Evolutionary conservation across 2,113 vertebrate species (phyloP), one percentile per base, ranked within the genome.

Genomic region (Tetrao urogallus): DNA sequence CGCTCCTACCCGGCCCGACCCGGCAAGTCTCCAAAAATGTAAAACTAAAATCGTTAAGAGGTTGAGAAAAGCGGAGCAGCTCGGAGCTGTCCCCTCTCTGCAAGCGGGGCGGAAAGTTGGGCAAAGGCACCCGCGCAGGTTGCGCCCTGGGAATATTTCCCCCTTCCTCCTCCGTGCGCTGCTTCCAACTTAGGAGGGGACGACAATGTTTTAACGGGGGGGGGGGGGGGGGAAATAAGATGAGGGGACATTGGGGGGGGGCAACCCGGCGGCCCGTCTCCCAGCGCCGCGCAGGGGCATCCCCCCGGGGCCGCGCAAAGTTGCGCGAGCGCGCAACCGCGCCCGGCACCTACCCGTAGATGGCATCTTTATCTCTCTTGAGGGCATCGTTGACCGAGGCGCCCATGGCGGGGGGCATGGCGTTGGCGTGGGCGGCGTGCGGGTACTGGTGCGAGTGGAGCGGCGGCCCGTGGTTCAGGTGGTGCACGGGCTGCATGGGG

Each of bases 341-440:
- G 5, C 43, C 45, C 84, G 47, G 96, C 97, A 98, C 98, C 96
- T 98, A 99, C 99, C 99, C 99, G 98, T 99, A 99, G 98, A 99
- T 99, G 97, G 99, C 97, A 98, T 99, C 99, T 98, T 99, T 99
- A 98, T 99, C 99, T 98, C 99, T 99, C 98, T 99, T 99, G 97
- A 99, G 98, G 96, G 99, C 99, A 97, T 99, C 99, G 97, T 99
- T 99, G 97, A 99, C 99, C 19, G 99, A 99, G 97, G 99, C 98
- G 95, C 99, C 99, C 99, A 99, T 99, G 95, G 98, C 98, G 94
- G 99, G 99, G 89, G 99, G 98, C 99, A 99, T 99, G 97, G 98
- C 98, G 98, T 99, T 99, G 98, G 98, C 98, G 96, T 99, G 99
- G 88, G 98, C 99, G 85, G 98, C 98, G 98, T 99, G 99, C 94